These are phyloP conservation scores for Podarcis muralis DNA, from an alignment of 2,113 vertebrate species.

Conservation along the genomic window DNA sequence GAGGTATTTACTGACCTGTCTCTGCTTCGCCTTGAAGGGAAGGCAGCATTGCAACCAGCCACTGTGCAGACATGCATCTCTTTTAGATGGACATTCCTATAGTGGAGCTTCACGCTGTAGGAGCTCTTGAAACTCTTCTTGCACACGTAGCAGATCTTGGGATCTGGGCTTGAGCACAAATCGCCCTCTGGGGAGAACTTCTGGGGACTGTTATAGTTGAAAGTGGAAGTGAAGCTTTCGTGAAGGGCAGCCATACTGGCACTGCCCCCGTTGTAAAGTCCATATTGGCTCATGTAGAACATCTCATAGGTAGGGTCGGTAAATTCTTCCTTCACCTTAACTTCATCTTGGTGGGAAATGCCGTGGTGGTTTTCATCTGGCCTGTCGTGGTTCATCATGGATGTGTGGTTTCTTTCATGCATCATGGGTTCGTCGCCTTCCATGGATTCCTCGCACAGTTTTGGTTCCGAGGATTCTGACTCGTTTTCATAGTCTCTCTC, in stretches of 20 bases:
- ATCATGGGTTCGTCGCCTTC: constrained; percentile 85
- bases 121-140: constrained; percentile 99
- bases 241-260: constrained; percentile 96
- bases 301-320: constrained; percentile 97
- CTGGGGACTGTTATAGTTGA: constrained; percentile 94
- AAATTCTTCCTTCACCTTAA: constrained; percentile 98
- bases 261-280: constrained; percentile 91
- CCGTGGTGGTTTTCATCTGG: constrained; percentile 87
- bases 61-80: constrained; percentile 99
- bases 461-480: constrained; percentile 94
- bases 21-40: constrained; percentile 97
- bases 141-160: constrained; percentile 99
- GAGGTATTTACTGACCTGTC: constrained; percentile 93
- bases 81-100: constrained; percentile 99
- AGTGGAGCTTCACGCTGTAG: constrained; percentile 99
- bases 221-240: constrained; percentile 93
- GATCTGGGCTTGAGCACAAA: constrained; percentile 95
- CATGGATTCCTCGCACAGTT: constrained; percentile 91
- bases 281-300: constrained; percentile 99
- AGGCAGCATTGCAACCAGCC: constrained; percentile 97
- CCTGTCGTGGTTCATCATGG: constrained; percentile 80
- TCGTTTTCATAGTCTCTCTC: constrained; percentile 98
- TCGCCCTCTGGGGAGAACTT: constrained; percentile 97
- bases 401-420: constrained; percentile 74
- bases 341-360: constrained; percentile 86